Evolutionary conservation across 1,140 invertebrate genomes (phyloP), one percentile per base, ranked within the genome.

Genomic region (Trigoniulus corallinus): DNA sequence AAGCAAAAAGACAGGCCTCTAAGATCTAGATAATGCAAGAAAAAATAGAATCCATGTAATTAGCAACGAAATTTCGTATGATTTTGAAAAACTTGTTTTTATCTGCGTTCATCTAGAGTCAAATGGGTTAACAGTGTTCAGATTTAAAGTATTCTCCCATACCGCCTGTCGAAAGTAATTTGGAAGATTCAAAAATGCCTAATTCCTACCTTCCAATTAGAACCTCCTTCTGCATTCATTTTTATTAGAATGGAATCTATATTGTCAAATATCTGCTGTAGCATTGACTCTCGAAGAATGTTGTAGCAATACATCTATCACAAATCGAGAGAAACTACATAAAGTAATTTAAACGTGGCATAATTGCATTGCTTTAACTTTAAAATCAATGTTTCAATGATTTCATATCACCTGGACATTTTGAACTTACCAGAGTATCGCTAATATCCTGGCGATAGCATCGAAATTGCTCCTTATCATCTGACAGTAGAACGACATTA

Each of bases 371-470:
- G 2, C 22, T 52, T 26, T 20, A 18, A 12, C 20, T 43, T 18
- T 18, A 43, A n/a, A 43, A 20, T 22, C 18, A 12, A n/a, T 47
- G 25, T 47, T 24, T 12, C 26, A 7, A 21, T 47, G 22, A 12
- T 21, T 26, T 42, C 20, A 37, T 42, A 47, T 51, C 1, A 51
- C 48, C 29, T 26, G 7, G 29, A 34, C 15, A 44, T 10, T 23
- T 13, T 27, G 18, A 39, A 63, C 68, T 70, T 63, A 83, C 79
- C 62, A 91, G 77, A 22, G 84, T 87, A 65, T 95, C 88, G 0
- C 82, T 79, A 42, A 88, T 81, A 58, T 94, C 89, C 66, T 92
- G 87, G 47, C 89, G 71, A 61, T 94, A 94, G 66, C 88, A 91
- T 7, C 88, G 70, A 57, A 93, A 82, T 7, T 80, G 67, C 67